Percentiles rank a stretch among this genome's conserved stretches.
phyloP scores from a whole-genome alignment of 1,140 invertebrate species.

The Hypsibius dujardini region DNA sequence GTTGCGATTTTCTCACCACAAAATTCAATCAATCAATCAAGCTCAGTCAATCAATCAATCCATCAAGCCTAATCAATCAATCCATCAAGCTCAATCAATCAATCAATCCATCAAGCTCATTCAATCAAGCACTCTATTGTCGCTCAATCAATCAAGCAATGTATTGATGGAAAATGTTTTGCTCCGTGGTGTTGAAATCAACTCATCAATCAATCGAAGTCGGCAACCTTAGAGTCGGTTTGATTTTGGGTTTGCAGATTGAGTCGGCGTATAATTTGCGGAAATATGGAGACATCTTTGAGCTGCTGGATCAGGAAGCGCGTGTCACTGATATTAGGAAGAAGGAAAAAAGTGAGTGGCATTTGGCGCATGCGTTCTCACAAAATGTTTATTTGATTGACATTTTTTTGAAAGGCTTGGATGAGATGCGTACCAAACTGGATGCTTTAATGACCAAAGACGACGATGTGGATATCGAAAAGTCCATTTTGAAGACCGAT shows the following conservation, averaged over 20 bases:
- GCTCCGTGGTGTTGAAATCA: no score
- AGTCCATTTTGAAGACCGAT: not conserved
- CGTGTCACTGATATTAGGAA: not conserved
- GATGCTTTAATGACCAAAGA: not conserved
- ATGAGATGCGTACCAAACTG: not conserved
- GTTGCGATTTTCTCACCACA: no score
- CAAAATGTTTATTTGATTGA: not conserved
- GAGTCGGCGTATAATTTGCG: not conserved
- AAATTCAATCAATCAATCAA: no score
- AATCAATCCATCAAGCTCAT: no score
- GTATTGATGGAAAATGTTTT: no score
- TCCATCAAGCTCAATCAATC: no score
- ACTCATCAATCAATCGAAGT: no score
- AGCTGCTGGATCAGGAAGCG: not conserved
- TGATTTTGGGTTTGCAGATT: not conserved
- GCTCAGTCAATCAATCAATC: no score
- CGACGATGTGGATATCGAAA: constrained; percentile 10
- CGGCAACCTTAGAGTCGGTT: no score
- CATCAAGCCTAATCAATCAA: no score
- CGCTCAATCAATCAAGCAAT: no score
- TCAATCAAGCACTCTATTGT: no score
- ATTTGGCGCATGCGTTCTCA: not conserved
- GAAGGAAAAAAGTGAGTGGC: not conserved
- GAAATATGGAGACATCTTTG: not conserved
- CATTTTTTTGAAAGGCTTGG: not conserved